Percentiles rank a stretch among this genome's conserved stretches.
phyloP scores from a whole-genome alignment of 2,113 vertebrate genomes.

The Acrocephalus kingi region DNA sequence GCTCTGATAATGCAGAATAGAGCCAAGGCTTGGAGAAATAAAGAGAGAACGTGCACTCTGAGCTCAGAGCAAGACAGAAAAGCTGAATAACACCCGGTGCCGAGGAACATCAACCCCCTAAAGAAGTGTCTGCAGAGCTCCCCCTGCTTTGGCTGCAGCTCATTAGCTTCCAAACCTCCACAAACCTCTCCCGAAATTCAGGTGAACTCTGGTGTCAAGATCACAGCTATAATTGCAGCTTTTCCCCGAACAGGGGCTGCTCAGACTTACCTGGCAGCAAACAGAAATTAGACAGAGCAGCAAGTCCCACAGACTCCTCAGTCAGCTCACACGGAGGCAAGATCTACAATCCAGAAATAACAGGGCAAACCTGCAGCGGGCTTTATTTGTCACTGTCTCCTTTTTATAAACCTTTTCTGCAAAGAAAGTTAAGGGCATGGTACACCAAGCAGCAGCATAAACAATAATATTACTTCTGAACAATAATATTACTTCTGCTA shows the following conservation, averaged over 20 bases:
- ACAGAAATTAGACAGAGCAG: constrained; percentile 10
- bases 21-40: constrained; percentile 32
- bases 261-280: constrained; percentile 13
- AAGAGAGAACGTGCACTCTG: background rate
- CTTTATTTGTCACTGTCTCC: background rate
- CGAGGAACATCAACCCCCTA: background rate
- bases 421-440: background rate
- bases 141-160: constrained; percentile 58
- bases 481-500: background rate
- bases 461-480: background rate
- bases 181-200: constrained; percentile 50
- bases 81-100: background rate
- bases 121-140: constrained; percentile 57
- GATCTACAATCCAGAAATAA: background rate
- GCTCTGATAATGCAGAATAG: constrained; percentile 17
- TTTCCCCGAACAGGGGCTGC: background rate
- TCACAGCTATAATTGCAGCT: constrained; percentile 53
- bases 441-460: background rate
- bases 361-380: background rate
- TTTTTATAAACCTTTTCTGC: background rate
- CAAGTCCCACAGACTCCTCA: background rate
- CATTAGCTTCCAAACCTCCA: constrained; percentile 61
- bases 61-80: constrained; percentile 26
- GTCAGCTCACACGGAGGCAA: background rate
- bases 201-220: constrained; percentile 54